Base-by-base conservation (phyloP, 2,797 vertebrate species). In the Buceros bicornis region DNA sequence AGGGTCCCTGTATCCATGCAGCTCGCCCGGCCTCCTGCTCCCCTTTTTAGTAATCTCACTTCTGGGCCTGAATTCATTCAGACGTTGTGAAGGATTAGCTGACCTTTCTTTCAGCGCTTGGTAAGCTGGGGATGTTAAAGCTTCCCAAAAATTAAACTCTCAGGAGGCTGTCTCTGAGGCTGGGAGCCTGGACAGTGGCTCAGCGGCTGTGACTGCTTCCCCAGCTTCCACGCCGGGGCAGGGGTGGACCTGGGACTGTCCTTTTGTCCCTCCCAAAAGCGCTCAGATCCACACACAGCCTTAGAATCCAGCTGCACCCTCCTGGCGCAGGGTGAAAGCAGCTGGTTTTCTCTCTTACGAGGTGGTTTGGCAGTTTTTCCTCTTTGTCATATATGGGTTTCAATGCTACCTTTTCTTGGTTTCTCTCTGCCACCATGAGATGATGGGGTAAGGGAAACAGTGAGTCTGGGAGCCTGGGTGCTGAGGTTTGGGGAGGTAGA, bases 61-160 rank as follows among this genome's bases (percentile, higher is more conserved):
- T 42, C 91, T 96, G 88, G 89, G 95, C 87, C 91, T 81, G 95
- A 94, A 95, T 97, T 93, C 96, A 97, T 97, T 97, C 95, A 96
- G 86, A 81, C 3, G 9, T 89, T 85, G 77, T 45, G 82, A 70
- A 72, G 97, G 97, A 97, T 97, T 97, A 97, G 95, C 94, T 97
- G 97, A 97, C 97, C 96, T 97, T 97, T 94, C 95, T 97, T 97
- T 97, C 97, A 97, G 83, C 3, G 4, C 73, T 89, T 89, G 91
- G 88, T 97, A 96, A 97, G 82, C 95, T 78, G 94, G 93, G 73
- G 93, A 95, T 97, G 96, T 97, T 96, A 97, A 97, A 95, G 95
- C 95, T 97, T 97, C 96, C 95, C 96, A 78, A 97, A 97, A 97
- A 95, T 85, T 95, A 97, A 96, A 96, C 93, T 95, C 96, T 95